A percentile compares a stretch with the other conserved stretches of the same genome.
Conservation (phyloP, 2,888 invertebrate species). For the Limenitis camilla region DNA sequence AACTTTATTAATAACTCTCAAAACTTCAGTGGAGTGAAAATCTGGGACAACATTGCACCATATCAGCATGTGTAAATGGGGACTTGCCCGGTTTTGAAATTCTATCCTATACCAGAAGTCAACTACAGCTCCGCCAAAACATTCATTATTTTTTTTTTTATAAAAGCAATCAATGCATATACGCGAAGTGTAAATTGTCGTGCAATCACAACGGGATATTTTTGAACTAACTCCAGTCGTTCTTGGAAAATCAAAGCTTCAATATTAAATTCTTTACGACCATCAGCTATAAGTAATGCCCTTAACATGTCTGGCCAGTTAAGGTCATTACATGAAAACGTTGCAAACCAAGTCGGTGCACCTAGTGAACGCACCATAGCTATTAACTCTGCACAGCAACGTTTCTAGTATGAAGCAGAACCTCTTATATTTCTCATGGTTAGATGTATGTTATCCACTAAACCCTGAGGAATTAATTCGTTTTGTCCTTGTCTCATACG, state of each 20-base stretch:
- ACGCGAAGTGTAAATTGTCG: slow-evolving; percentile 20
- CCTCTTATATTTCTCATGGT: slow-evolving; percentile 4
- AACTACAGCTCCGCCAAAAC: slow-evolving; percentile 21
- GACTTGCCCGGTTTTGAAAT: slow-evolving; percentile 38
- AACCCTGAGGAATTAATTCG: no score
- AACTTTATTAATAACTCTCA: slow-evolving; percentile 2
- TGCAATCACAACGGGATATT: slow-evolving; percentile 16
- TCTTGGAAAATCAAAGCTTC: slow-evolving; percentile 4
- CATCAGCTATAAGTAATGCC: slow-evolving; percentile 26
- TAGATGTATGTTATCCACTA: no score
- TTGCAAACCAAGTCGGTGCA: slow-evolving; percentile 30
- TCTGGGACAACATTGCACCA: slow-evolving; percentile 29
- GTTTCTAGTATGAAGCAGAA: slow-evolving; percentile 5
- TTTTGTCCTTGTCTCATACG: slow-evolving; percentile 11
- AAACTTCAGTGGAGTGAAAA: slow-evolving; percentile 23
- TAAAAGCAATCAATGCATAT: slow-evolving; percentile 21
- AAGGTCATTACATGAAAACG: slow-evolving; percentile 27
- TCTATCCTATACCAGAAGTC: slow-evolving; percentile 31
- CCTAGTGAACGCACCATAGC: slow-evolving; percentile 30
- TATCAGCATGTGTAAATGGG: slow-evolving; percentile 36
- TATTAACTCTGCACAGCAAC: slow-evolving; percentile 27
- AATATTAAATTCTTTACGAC: slow-evolving; percentile 15
- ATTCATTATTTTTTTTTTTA: slow-evolving; percentile 12
- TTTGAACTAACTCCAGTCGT: slow-evolving; percentile 17
- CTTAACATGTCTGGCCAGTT: slow-evolving; percentile 27